Conservation (phyloP, 2,888 invertebrate species). For the Cerceris ruficornis region DNA sequence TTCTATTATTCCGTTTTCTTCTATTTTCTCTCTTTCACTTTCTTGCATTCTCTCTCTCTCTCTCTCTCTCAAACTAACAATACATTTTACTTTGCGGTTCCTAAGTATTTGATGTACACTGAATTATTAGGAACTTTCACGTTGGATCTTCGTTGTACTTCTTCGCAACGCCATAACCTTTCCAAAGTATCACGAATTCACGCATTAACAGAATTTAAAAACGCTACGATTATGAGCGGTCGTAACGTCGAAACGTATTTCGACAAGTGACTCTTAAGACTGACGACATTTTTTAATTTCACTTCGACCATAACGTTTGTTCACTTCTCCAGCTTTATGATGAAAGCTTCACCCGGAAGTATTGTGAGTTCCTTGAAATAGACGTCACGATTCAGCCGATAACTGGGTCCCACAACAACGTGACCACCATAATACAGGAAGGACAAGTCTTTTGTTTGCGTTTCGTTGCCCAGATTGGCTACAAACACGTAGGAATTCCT, state of each 20-base stretch:
- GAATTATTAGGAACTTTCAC: conserved; percentile 48
- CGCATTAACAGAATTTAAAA: conserved; percentile 22
- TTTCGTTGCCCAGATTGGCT: conserved; percentile 86
- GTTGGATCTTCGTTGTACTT: conserved; percentile 48
- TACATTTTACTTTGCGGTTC: conserved; percentile 15
- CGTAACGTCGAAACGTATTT: neutral
- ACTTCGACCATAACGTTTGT: neutral
- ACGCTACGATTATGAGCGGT: neutral
- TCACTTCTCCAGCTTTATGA: conserved; percentile 85
- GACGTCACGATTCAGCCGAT: conserved; percentile 80
- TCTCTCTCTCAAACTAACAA: neutral
- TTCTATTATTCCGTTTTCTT: neutral
- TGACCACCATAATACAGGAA: conserved; percentile 89
- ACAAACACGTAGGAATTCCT: conserved; percentile 90
- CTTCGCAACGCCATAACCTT: conserved; percentile 27
- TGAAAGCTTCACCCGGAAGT: conserved; percentile 85
- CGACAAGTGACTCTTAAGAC: conserved; percentile 14
- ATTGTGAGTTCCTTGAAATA: conserved; percentile 84
- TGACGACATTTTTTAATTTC: neutral
- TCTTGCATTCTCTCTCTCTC: neutral
- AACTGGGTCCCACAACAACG: conserved; percentile 83
- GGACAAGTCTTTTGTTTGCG: conserved; percentile 88
- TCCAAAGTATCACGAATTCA: conserved; percentile 25
- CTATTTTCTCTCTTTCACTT: neutral
- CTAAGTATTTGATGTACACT: conserved; percentile 12